Evolutionary conservation across 1,140 invertebrate genomes (phyloP), one percentile per base, ranked within the genome.

Genomic region (Drosophila hydei): DNA sequence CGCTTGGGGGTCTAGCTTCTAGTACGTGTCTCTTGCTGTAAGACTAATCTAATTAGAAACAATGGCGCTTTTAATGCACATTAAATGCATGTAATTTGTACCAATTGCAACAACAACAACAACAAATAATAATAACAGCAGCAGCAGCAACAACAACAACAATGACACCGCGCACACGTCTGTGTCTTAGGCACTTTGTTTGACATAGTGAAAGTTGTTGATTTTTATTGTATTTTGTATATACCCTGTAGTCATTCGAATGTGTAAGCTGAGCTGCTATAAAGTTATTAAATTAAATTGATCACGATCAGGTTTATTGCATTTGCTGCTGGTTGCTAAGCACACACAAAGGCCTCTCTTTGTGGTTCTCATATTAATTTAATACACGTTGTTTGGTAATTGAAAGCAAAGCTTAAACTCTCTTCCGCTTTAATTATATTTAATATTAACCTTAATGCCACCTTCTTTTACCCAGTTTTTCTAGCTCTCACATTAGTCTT

Each of bases 21-120:
- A 45, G 52, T 43, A 48, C 43, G 21, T 63, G 56, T 50, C 55
- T 42, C 55, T 42, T 18, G 36, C 47, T 73, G 61, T 72, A 71
- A 71, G 61, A 50, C 67, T 87, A 88, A 88, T 88, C 83, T 83
- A 88, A 88, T 88, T 88, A 88, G 83, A 88, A 88, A 77, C 84
- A 79, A 72, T 68, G 59, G 38, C 48, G 60, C 11, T 59, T 58
- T 75, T 67, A 77, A 77, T 77, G 56, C 67, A 74, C 73, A 78
- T 88, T 87, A 83, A 81, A 78, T 71, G 56, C 72, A 71, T 47
- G 38, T 85, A 70, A 88, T 74, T 79, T 83, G 40, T 75, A 56
- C 69, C 43, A 61, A 40, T 55, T 40, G 54, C 55, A 50, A 30
- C 50, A 51, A 42, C 40, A 55, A 43, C 19, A 63, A 48, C 55